phyloP scores from a whole-genome alignment of 2,113 vertebrate genomes.

The Tricholaema leucomelas region DNA sequence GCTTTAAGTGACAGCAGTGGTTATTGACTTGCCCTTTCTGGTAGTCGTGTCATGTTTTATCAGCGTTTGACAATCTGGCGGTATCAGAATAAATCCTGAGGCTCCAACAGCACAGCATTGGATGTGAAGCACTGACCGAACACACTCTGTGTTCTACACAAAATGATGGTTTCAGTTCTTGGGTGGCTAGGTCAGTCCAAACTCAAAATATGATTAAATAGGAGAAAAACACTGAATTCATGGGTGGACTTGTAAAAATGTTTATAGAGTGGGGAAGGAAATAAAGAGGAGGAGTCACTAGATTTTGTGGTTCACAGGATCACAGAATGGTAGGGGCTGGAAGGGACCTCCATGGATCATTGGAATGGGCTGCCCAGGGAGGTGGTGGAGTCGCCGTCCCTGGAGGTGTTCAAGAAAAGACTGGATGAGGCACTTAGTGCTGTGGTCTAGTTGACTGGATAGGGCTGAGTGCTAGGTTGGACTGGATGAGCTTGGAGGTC shows the following conservation, averaged over 20 bases:
- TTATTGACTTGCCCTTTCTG: conserved; percentile 13
- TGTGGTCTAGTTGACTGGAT: too few species aligned
- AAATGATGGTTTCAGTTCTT: neutral
- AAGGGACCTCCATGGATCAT: too few species aligned
- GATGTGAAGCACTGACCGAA: neutral
- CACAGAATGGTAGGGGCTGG: too few species aligned
- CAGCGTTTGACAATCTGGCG: neutral
- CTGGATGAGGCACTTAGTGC: too few species aligned
- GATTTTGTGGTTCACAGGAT: neutral
- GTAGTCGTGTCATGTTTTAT: neutral
- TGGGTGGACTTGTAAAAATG: neutral
- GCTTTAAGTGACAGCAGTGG: neutral
- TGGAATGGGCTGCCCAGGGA: too few species aligned
- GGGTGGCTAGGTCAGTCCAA: neutral
- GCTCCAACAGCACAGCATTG: neutral
- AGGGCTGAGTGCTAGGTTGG: too few species aligned
- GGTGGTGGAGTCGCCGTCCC: too few species aligned
- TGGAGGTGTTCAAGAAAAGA: too few species aligned
- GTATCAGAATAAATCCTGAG: neutral
- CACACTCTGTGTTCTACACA: neutral
- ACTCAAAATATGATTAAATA: neutral
- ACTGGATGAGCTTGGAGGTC: too few species aligned
- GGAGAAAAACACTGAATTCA: neutral
- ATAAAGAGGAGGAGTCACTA: neutral
- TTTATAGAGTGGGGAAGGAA: too few species aligned